These are phyloP conservation scores for Yponomeuta sedellus DNA, from an alignment of 2,888 invertebrate genomes.

Conservation along the genomic window DNA sequence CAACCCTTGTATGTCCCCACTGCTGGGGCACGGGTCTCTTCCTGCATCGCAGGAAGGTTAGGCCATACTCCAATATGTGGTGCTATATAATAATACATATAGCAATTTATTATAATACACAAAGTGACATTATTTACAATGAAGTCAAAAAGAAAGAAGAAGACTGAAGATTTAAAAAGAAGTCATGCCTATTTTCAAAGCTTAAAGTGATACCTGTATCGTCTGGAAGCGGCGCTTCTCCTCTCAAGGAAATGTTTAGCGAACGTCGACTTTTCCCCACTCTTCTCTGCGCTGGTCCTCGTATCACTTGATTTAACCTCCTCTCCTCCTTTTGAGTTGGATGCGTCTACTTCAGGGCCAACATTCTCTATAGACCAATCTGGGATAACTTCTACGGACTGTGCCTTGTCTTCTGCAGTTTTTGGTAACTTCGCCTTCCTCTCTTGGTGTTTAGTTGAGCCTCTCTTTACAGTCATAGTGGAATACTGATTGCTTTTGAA, in stretches of 20 bases:
- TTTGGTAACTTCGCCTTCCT: neutral
- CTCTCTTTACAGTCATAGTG: conserved; percentile 34
- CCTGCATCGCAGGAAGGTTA: too few species aligned
- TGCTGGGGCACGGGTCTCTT: too few species aligned
- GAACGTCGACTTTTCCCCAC: conserved; percentile 20
- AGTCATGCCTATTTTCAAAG: too few species aligned
- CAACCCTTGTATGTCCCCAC: too few species aligned
- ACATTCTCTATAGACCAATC: neutral
- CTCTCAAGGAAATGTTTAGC: conserved; percentile 34
- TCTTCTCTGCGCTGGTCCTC: neutral
- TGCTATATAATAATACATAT: too few species aligned
- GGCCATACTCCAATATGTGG: too few species aligned
- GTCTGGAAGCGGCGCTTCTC: conserved; percentile 51
- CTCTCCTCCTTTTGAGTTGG: conserved; percentile 11
- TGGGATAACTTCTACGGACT: too few species aligned
- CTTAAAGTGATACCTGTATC: conserved; percentile 34
- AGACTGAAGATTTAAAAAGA: too few species aligned
- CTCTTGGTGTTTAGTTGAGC: neutral
- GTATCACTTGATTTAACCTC: neutral
- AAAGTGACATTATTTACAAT: too few species aligned
- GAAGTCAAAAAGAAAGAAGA: too few species aligned
- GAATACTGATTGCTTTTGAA: conserved; percentile 26
- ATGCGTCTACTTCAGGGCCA: neutral
- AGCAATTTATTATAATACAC: too few species aligned
- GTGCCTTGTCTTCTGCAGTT: neutral